Conservation (phyloP, 2,888 invertebrate genomes). For the Orthonevra nobilis region DNA sequence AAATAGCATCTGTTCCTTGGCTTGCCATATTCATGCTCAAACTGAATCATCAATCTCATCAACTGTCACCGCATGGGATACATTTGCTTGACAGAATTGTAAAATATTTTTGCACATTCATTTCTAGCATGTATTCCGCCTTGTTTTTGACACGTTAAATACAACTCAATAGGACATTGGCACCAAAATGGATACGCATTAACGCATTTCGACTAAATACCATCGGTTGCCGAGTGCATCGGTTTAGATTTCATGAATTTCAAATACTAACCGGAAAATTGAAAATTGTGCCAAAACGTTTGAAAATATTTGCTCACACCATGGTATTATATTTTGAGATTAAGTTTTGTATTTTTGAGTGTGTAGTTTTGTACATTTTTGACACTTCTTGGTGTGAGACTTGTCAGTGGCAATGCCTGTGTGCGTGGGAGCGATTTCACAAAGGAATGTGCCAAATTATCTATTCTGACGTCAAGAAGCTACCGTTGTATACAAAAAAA, state of each 20-base stretch:
- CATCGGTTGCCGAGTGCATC: conserved; percentile 18
- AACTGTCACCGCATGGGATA: neutral
- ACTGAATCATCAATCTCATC: conserved; percentile 53
- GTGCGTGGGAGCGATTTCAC: neutral
- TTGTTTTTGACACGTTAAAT: too few relatives aligned
- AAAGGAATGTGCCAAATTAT: conserved; percentile 12
- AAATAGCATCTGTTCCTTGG: conserved; percentile 14
- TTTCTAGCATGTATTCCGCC: neutral
- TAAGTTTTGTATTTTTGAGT: neutral
- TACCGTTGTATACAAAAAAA: too few relatives aligned
- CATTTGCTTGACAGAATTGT: neutral
- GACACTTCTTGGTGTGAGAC: conserved; percentile 33
- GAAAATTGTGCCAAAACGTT: conserved; percentile 17
- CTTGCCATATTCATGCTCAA: conserved; percentile 1
- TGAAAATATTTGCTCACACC: conserved; percentile 8
- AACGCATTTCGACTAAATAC: too few relatives aligned
- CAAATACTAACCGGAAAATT: conserved; percentile 28
- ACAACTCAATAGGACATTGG: neutral
- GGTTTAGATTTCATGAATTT: conserved; percentile 12
- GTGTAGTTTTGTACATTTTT: conserved; percentile 8
- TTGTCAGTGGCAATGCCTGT: neutral
- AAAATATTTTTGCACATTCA: conserved; percentile 5
- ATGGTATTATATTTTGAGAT: conserved; percentile 19
- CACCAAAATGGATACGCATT: conserved; percentile 15
- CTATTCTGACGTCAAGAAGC: conserved; percentile 29